Evolutionary conservation across 2,113 vertebrate species (phyloP).

Genomic region (Gnathochromis pfefferi): DNA sequence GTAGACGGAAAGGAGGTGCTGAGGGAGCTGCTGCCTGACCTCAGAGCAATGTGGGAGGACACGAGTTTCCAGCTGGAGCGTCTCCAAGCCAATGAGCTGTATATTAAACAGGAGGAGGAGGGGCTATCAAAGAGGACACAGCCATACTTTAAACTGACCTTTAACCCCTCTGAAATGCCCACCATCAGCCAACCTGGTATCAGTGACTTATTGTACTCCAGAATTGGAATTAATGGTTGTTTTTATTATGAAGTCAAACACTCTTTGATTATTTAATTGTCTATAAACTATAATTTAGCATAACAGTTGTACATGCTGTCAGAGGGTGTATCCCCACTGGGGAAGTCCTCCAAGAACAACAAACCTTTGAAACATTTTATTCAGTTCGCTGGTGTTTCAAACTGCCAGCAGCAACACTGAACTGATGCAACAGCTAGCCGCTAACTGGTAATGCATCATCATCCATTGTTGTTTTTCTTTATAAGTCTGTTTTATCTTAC

Average conservation of each 20-base stretch:
- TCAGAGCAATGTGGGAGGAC: conserved; percentile 84
- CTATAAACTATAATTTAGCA: background rate
- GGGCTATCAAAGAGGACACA: conserved; percentile 72
- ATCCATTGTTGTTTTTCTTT: background rate
- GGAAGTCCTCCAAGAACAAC: background rate
- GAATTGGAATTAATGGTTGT: background rate
- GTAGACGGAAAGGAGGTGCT: conserved; percentile 73
- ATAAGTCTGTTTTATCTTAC: background rate
- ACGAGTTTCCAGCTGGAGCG: conserved; percentile 86
- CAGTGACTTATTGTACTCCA: background rate
- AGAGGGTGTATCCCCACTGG: background rate
- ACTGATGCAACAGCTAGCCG: background rate
- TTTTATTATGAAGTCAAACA: background rate
- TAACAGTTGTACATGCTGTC: background rate
- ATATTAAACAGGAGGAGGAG: conserved; percentile 76
- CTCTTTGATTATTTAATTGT: background rate
- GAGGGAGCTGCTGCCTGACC: conserved; percentile 63
- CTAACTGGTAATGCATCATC: background rate
- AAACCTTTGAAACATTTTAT: background rate
- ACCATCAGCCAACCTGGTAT: conserved; percentile 59
- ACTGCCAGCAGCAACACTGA: background rate
- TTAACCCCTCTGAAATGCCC: conserved; percentile 64
- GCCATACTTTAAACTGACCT: conserved; percentile 75
- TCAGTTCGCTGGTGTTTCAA: background rate
- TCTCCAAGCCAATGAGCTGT: conserved; percentile 75